These are phyloP conservation scores for Rhynchophorus ferrugineus DNA, from an alignment of 1,140 invertebrate genomes.

Conservation along the genomic window DNA sequence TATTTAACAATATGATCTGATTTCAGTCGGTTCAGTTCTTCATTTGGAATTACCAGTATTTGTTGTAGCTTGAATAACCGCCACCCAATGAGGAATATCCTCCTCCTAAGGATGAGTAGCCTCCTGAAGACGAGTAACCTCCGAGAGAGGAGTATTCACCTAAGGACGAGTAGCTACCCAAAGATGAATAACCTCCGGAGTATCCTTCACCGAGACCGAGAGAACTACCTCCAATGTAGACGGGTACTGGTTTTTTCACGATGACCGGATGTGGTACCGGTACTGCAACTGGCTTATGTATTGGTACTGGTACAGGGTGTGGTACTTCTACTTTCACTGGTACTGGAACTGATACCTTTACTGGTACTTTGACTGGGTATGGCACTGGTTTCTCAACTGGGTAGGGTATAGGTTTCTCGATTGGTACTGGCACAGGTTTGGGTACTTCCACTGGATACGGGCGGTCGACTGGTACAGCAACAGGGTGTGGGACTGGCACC, in stretches of 20 bases:
- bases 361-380: constrained; percentile 28
- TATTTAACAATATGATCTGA: too few species aligned
- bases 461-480: constrained; percentile 34
- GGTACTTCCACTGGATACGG: constrained; percentile 42
- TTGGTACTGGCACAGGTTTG: constrained; percentile 45
- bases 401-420: constrained; percentile 42
- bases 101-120: too few species aligned
- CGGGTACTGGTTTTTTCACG: constrained; percentile 21
- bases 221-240: constrained; percentile 10
- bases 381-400: constrained; percentile 29
- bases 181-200: too few species aligned
- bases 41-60: too few species aligned
- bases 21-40: too few species aligned
- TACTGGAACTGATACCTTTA: constrained; percentile 26
- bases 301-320: constrained; percentile 22
- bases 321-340: constrained; percentile 28
- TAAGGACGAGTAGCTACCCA: too few species aligned
- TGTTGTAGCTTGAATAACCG: too few species aligned
- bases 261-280: constrained; percentile 20
- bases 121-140: too few species aligned
- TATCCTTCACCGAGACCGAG: too few species aligned
- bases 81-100: too few species aligned
- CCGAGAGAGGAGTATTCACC: too few species aligned
- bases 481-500: constrained; percentile 32
- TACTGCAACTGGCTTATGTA: constrained; percentile 21